These are phyloP conservation scores for Oreochromis tanganicae DNA, from an alignment of 2,113 vertebrate species.

Conservation along the genomic window DNA sequence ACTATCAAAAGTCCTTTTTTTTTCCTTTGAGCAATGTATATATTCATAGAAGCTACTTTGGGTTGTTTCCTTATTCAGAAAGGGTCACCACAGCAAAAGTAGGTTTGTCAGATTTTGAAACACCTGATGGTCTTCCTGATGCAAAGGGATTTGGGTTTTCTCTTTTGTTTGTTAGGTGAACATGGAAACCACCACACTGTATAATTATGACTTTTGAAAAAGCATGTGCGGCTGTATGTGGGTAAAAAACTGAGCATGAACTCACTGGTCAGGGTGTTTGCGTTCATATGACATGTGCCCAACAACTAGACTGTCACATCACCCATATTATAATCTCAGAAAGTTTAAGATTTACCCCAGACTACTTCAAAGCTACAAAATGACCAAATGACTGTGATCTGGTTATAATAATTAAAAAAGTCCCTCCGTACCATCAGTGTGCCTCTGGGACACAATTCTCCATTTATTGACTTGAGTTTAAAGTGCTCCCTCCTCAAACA, in stretches of 20 bases:
- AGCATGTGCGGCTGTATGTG: neutral
- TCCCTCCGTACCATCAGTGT: fast-evolving
- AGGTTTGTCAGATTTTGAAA: neutral
- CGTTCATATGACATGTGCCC: neutral
- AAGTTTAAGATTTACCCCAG: fast-evolving
- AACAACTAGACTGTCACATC: neutral
- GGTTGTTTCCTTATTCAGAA: neutral
- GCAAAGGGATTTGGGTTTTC: neutral
- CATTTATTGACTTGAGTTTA: neutral
- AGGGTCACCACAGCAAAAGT: neutral
- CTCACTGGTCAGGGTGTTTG: neutral
- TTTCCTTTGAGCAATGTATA: neutral
- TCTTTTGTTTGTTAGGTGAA: neutral
- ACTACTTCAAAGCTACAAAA: neutral
- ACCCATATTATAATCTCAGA: neutral
- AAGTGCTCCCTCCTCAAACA: neutral
- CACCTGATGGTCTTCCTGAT: neutral
- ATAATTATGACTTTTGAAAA: neutral
- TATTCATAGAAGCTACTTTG: neutral
- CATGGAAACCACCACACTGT: neutral
- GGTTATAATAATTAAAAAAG: neutral
- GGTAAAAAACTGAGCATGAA: neutral
- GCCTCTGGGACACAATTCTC: neutral
- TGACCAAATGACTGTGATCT: neutral
- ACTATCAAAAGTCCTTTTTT: neutral